Base-by-base conservation (phyloP, 2,113 vertebrate species). In the Aythya baeri region DNA sequence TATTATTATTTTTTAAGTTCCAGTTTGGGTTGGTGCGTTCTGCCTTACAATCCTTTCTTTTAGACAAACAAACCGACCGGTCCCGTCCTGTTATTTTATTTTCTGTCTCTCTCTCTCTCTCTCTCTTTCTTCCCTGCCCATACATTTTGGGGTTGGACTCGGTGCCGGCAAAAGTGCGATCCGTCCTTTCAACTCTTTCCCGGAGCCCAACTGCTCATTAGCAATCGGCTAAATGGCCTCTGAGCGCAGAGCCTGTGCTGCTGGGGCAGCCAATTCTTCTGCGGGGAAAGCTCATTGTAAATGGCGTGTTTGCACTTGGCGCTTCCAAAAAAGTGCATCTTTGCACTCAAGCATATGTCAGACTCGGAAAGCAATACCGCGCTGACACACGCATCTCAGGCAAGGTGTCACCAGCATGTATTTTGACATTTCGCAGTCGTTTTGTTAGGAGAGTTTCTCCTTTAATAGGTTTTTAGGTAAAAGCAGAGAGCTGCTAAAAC, bases 351-450 rank as follows among this genome's bases (percentile, higher is more conserved):
- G 41, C 2, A 3, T 11, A 13, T 8, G 17, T 20, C 1, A 2
- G 72, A 20, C 20, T 29, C 44, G 32, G 70, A 46, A 92, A 63
- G 36, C 0, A 3, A 55, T 2, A 15, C n/a, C 16, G 57, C 2
- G 6, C 50, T 5, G 21, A 31, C 0, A 2, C 6, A 6, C 59
- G 6, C 27, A 21, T 7, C 0, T 0, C 57, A 72, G 9, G 25
- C 0, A 0, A 44, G 12, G 34, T 9, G 22, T 52, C 59, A 78
- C 65, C 72, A 86, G 43, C 0, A 4, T 0, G 2, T 31, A 6
- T 34, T 81, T 78, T 18, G 68, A 31, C 34, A 13, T 82, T 83
- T 75, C 12, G 17, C 76, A 29, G 80, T 62, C 17, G 20, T 72
- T 87, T 91, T 58, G 41, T 43, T 54, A 65, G 68, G 15, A 71